These are phyloP conservation scores for Teleogryllus oceanicus DNA, from an alignment of 2,888 invertebrate species.

Conservation along the genomic window DNA sequence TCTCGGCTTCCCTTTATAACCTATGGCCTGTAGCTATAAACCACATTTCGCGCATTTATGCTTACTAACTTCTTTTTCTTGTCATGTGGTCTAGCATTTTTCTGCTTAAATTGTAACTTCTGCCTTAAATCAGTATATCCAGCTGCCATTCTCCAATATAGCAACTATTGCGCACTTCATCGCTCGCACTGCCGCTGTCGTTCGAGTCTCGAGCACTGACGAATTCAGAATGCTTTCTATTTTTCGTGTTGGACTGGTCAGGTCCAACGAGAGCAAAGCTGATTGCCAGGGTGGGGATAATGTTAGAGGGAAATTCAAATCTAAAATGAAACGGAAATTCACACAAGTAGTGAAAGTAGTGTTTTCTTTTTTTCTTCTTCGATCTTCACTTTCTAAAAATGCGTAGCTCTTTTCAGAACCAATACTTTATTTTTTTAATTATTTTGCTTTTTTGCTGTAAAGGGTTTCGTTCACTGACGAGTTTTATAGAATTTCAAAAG, in stretches of 20 bases:
- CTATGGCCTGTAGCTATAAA: not conserved
- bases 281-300: not conserved
- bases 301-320: not conserved
- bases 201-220: not conserved
- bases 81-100: slow-evolving; percentile 31
- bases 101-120: slow-evolving; percentile 36
- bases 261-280: not conserved
- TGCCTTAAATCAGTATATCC: slow-evolving; percentile 36
- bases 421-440: too few species aligned
- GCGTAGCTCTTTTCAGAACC: too few species aligned
- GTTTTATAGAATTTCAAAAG: too few species aligned
- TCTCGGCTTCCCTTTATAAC: not conserved
- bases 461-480: too few species aligned
- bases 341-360: too few species aligned
- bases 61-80: slow-evolving; percentile 35
- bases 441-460: too few species aligned
- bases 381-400: too few species aligned
- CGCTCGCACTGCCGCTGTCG: not conserved
- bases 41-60: not conserved
- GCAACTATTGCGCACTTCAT: slow-evolving; percentile 23
- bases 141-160: slow-evolving; percentile 33
- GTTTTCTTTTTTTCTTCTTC: too few species aligned
- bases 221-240: not conserved
- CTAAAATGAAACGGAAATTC: too few species aligned
- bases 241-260: not conserved